These are phyloP conservation scores for Neopipo cinnamomea DNA, from an alignment of 2,113 vertebrate genomes.

Conservation along the genomic window DNA sequence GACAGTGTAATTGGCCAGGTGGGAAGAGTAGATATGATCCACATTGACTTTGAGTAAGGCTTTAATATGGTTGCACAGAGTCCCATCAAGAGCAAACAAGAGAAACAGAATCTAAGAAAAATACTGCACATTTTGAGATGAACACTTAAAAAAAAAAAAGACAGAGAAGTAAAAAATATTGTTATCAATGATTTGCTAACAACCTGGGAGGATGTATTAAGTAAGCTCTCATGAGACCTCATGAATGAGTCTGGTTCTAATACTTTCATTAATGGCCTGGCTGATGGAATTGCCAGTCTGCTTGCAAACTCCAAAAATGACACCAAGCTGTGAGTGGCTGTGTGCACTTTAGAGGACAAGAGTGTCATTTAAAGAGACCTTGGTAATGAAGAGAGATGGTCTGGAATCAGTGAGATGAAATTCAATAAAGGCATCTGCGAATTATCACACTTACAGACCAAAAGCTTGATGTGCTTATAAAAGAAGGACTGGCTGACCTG, in stretches of 20 bases:
- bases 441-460: not conserved
- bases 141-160: not conserved
- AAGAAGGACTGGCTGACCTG: not conserved
- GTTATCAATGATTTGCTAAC: not conserved
- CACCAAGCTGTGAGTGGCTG: not conserved
- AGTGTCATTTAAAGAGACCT: slow-evolving; percentile 12
- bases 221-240: not conserved
- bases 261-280: not conserved
- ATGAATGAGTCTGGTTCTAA: not conserved
- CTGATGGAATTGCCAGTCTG: slow-evolving; percentile 6
- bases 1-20: slow-evolving; percentile 33
- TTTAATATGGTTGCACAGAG: not conserved
- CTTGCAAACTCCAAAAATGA: not conserved
- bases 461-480: not conserved
- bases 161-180: not conserved
- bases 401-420: slow-evolving; percentile 18
- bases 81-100: not conserved
- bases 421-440: not conserved
- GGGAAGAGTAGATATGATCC: not conserved
- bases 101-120: not conserved
- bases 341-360: not conserved
- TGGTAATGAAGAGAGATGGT: slow-evolving; percentile 14
- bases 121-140: not conserved
- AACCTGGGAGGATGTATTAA: not conserved
- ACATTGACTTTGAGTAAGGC: not conserved